These are phyloP conservation scores for Aegithalos caudatus DNA, from an alignment of 2,113 vertebrate species.

Conservation along the genomic window DNA sequence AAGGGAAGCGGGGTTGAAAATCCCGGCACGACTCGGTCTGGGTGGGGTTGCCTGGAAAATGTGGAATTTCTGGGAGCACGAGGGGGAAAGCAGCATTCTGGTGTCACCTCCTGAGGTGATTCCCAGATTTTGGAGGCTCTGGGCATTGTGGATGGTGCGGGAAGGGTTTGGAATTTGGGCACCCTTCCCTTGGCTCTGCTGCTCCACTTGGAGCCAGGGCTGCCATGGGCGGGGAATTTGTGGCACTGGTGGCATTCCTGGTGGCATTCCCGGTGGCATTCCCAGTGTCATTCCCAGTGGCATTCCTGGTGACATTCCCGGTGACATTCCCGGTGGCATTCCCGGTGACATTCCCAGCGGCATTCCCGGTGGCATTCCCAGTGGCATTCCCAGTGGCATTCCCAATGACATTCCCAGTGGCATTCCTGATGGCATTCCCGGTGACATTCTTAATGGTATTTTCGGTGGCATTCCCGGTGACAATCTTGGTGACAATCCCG, in stretches of 20 bases:
- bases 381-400: too few relatives aligned
- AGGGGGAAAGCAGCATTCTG: rapidly evolving
- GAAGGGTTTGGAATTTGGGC: neutral
- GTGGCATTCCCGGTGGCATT: too few relatives aligned
- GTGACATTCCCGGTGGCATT: too few relatives aligned
- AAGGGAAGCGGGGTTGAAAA: neutral
- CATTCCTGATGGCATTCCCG: too few relatives aligned
- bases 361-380: too few relatives aligned
- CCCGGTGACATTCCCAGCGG: too few relatives aligned
- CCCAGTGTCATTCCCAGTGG: too few relatives aligned
- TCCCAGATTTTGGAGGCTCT: neutral
- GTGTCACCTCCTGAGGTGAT: neutral
- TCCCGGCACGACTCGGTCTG: rapidly evolving
- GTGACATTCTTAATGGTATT: too few relatives aligned
- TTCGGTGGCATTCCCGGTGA: too few relatives aligned
- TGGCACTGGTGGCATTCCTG: neutral
- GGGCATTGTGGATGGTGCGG: rapidly evolving
- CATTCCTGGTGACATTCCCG: too few relatives aligned
- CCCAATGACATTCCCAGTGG: too few relatives aligned
- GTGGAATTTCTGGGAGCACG: neutral
- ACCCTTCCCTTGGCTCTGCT: neutral
- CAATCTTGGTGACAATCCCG: too few relatives aligned
- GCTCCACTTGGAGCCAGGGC: neutral
- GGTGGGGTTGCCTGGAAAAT: neutral
- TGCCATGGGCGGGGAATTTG: neutral